A percentile compares a stretch with the other conserved stretches of the same genome.
Conservation (phyloP, 2,888 invertebrate genomes). For the Hyppa rectilinea region DNA sequence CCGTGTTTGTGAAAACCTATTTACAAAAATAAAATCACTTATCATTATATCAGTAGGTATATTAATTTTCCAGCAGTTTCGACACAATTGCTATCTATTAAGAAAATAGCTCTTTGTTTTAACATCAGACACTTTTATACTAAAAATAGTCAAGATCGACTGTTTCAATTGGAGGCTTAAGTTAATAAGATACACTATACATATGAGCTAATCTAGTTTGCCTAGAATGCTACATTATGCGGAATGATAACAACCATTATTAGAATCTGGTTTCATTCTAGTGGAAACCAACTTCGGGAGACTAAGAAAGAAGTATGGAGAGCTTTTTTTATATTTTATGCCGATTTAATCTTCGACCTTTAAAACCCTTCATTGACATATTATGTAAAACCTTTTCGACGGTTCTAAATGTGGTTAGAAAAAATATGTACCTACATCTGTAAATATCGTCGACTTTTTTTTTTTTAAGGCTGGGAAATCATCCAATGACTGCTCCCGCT, state of each 20-base stretch:
- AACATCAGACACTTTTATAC: neutral
- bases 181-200: slow-evolving; percentile 32
- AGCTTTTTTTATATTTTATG: neutral
- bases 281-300: neutral
- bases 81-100: neutral
- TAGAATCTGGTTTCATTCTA: slow-evolving; percentile 11
- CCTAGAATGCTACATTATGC: slow-evolving; percentile 19
- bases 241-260: neutral
- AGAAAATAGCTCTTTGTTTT: neutral
- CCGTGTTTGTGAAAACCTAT: too few relatives aligned
- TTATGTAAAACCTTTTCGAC: neutral
- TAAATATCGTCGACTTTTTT: too few relatives aligned
- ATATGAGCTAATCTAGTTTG: slow-evolving; percentile 16
- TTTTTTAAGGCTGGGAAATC: too few relatives aligned
- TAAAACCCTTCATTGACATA: too few relatives aligned
- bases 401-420: neutral
- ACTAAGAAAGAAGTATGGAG: neutral
- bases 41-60: too few relatives aligned
- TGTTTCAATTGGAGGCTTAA: neutral
- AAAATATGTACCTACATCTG: too few relatives aligned
- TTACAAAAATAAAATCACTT: too few relatives aligned
- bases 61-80: neutral
- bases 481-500: too few relatives aligned
- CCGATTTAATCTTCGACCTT: neutral
- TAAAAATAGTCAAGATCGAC: slow-evolving; percentile 5